Conservation (phyloP, 2,797 vertebrate species). For the Mycteria americana region DNA sequence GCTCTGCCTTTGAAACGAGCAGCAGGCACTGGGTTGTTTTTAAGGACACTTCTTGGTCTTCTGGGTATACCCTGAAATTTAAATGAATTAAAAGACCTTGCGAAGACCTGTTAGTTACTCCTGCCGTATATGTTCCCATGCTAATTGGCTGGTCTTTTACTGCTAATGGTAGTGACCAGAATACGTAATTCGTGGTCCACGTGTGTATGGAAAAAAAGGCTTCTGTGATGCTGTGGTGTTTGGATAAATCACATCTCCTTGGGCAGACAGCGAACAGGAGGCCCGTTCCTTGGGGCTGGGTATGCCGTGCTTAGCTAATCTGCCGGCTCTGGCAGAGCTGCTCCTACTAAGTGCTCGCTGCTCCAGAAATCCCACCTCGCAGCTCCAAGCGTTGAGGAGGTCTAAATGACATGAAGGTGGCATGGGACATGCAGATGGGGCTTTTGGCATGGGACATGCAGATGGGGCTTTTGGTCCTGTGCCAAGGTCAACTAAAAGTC, state of each 20-base stretch:
- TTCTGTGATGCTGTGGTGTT: slow-evolving; percentile 30
- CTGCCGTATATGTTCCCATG: not conserved
- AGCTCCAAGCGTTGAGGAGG: slow-evolving; percentile 33
- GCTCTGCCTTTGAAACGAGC: not conserved
- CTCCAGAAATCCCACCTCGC: slow-evolving; percentile 46
- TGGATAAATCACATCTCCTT: slow-evolving; percentile 53
- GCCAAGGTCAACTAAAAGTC: slow-evolving; percentile 55
- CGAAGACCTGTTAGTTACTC: slow-evolving; percentile 26
- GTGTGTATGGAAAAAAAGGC: slow-evolving; percentile 33
- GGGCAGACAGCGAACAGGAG: slow-evolving; percentile 5
- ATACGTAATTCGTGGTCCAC: not conserved
- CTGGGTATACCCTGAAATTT: slow-evolving; percentile 2
- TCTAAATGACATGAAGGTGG: slow-evolving; percentile 29
- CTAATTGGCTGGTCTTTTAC: slow-evolving; percentile 34
- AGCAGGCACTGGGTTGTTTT: not conserved
- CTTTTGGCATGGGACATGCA: slow-evolving; percentile 46
- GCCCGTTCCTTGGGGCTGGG: slow-evolving; percentile 44
- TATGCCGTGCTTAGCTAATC: slow-evolving; percentile 64
- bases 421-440: slow-evolving; percentile 60
- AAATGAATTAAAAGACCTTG: slow-evolving; percentile 34
- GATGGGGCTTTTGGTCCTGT: slow-evolving; percentile 52
- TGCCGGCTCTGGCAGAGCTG: not conserved
- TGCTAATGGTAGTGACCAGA: slow-evolving; percentile 19
- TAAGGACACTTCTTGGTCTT: not conserved
- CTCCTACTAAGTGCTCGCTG: slow-evolving; percentile 20